Evolutionary conservation across 2,888 invertebrate genomes (phyloP), one percentile per base, ranked within the genome.

Genomic region (Cremastinae sp.): DNA sequence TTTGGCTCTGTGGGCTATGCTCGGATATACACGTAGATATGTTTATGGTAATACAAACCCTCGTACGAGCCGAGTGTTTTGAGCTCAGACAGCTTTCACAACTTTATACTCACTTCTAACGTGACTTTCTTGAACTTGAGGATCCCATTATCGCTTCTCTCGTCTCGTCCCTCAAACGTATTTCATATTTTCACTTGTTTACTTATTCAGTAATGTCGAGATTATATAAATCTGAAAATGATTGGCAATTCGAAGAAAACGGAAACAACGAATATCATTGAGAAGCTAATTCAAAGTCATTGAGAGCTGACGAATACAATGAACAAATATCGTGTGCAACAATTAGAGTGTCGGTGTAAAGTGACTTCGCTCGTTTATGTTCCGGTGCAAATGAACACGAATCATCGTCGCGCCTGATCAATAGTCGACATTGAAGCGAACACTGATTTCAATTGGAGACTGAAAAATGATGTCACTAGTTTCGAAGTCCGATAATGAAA

Each of bases 1-100:
- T 71, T 74, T 74, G 22, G 55, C 65, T 35, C 55, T 59, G 62
- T 51, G 43, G 62, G 62, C 49, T 45, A 62, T 9, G 22, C 20
- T 22, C 28, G 53, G 58, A 70, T 71, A 61, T 55, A 43, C 59
- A 66, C 14, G 43, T 9, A 59, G 18, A 49, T 56, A 66, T 49
- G 14, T 59, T n/a, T 8, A 37, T 8, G 41, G 18, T 4, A 9
- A 4, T 10, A 41, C 41, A 43, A 43, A 59, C 22, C 47, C 45
- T 12, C 22, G 22, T 47, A 69, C 41, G 14, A 16, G 35, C 16
- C 16, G 20, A 14, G 59, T 35, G 20, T 39, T 65, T 61, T 39
- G 16, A 20, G 58, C 62, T 65, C 35, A 43, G 53, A 55, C 47
- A 56, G 51, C 65, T 22, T 78, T 58, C 12, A 43, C 47, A 65